These are phyloP conservation scores for Sebastes steindachneri DNA, from an alignment of 2,797 vertebrate species.

Conservation along the genomic window DNA sequence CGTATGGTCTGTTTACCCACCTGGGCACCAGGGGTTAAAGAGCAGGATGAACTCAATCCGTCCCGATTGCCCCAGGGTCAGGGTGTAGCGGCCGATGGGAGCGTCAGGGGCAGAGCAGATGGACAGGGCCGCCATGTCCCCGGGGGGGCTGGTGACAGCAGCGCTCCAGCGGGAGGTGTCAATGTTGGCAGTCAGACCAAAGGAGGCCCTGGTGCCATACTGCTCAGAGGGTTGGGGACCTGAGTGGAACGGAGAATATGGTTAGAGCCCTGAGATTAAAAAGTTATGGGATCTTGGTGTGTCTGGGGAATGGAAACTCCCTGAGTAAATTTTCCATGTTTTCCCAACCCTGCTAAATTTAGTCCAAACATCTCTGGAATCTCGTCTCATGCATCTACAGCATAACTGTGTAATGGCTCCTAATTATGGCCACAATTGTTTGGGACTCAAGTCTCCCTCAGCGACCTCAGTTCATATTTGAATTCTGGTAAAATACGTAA, in stretches of 20 bases:
- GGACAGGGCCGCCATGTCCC: constrained; percentile 78
- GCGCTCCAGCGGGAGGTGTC: constrained; percentile 87
- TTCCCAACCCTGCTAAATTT: constrained; percentile 17
- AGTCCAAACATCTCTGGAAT: constrained; percentile 36
- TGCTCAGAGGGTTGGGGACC: constrained; percentile 84
- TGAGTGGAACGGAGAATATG: constrained; percentile 49
- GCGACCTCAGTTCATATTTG: not conserved
- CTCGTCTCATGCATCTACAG: not conserved
- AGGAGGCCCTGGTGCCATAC: constrained; percentile 84
- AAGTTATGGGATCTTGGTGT: not conserved
- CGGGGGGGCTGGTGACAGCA: constrained; percentile 77
- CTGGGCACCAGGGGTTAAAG: constrained; percentile 93
- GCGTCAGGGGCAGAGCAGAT: constrained; percentile 87
- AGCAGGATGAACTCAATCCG: constrained; percentile 87
- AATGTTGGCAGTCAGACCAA: constrained; percentile 82
- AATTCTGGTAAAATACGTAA: not conserved
- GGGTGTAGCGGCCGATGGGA: constrained; percentile 87
- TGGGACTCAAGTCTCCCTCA: not conserved
- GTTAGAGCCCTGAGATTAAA: not conserved
- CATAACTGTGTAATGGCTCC: not conserved
- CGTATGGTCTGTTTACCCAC: constrained; percentile 76
- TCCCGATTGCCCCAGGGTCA: constrained; percentile 76
- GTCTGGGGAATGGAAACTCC: not conserved
- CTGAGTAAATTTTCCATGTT: not conserved
- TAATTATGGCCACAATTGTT: constrained; percentile 1